A percentile compares a stretch with the other conserved stretches of the same genome.
Evolutionary conservation across 2,888 invertebrate genomes (phyloP).

Genomic region (Andrena bicolor): DNA sequence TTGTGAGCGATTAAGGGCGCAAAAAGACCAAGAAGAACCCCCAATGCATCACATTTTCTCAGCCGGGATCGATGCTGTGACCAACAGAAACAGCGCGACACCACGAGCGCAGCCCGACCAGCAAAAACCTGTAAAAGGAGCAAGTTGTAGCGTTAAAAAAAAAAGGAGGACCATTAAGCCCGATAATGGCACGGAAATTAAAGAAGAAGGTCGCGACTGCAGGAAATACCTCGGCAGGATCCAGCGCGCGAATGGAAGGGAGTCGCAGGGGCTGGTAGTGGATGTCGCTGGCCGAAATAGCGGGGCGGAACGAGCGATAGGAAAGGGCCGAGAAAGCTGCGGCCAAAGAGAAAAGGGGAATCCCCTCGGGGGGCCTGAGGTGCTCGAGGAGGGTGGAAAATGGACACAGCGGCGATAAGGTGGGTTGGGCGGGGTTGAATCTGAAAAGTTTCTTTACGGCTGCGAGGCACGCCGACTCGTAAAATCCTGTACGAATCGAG

Average conservation of each 20-base stretch:
- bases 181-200: conserved; percentile 45
- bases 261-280: conserved; percentile 15
- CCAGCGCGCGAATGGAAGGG: not conserved
- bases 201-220: conserved; percentile 33
- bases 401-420: conserved; percentile 42
- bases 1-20: too few species aligned
- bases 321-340: conserved; percentile 22
- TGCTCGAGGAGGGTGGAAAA: not conserved
- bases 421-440: conserved; percentile 20
- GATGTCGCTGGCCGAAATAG: conserved; percentile 47
- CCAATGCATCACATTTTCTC: too few species aligned
- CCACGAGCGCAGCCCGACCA: too few species aligned
- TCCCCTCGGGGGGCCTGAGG: not conserved
- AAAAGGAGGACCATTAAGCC: not conserved
- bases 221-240: conserved; percentile 24
- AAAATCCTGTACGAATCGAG: conserved; percentile 67
- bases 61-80: too few species aligned
- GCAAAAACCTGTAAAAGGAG: not conserved
- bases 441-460: conserved; percentile 70
- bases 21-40: too few species aligned
- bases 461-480: conserved; percentile 61
- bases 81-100: too few species aligned
- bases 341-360: conserved; percentile 48
- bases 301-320: conserved; percentile 14
- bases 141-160: not conserved